These are phyloP conservation scores for Mesochorus sp. DNA, from an alignment of 2,888 invertebrate species.

Conservation along the genomic window DNA sequence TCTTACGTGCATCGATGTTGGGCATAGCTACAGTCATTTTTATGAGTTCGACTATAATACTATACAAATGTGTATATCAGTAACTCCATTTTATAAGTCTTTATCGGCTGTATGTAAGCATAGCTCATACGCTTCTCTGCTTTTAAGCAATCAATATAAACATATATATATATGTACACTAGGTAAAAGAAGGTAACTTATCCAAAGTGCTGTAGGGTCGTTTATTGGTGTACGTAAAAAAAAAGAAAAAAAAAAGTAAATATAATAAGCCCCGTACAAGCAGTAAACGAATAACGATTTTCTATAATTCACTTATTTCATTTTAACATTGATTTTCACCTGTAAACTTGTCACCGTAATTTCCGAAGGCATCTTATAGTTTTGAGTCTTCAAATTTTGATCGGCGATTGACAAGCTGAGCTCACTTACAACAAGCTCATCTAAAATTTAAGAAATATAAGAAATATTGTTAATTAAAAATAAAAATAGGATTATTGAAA, in stretches of 20 bases:
- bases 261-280: background rate
- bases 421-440: background rate
- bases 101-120: no score
- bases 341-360: constrained; percentile 66
- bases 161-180: background rate
- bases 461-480: no score
- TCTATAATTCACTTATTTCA: no score
- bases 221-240: constrained; percentile 12
- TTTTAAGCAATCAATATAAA: no score
- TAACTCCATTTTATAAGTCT: no score
- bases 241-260: no score
- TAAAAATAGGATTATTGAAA: background rate
- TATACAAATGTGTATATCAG: background rate
- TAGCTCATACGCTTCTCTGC: no score
- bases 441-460: constrained; percentile 14
- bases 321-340: constrained; percentile 54
- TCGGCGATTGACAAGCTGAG: constrained; percentile 29
- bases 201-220: background rate
- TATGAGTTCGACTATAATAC: background rate
- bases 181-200: background rate
- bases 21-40: constrained; percentile 6
- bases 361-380: constrained; percentile 37
- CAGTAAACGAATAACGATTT: background rate
- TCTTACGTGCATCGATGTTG: constrained; percentile 24
- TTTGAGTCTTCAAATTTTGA: background rate